Conservation (phyloP, 2,113 vertebrate species). For the Pluvianellus socialis region DNA sequence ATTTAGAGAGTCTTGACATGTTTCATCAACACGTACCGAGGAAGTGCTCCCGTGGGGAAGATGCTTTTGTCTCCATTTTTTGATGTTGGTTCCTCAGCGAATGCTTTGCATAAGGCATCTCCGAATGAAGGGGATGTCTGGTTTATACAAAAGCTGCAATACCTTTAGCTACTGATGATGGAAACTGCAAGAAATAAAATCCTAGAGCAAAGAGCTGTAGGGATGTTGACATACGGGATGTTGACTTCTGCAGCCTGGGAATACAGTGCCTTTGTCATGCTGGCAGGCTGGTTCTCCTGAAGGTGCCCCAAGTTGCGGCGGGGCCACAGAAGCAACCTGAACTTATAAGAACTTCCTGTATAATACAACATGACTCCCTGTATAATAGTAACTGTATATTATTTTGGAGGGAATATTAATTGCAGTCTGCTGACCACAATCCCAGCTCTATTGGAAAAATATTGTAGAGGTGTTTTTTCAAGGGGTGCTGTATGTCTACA, state of each 20-base stretch:
- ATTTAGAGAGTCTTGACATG: conserved; percentile 42
- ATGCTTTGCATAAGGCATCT: background rate
- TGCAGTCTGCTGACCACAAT: background rate
- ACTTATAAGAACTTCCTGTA: background rate
- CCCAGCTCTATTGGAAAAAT: background rate
- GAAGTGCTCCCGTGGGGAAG: background rate
- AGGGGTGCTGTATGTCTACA: background rate
- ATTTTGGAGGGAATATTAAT: background rate
- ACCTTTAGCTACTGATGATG: background rate
- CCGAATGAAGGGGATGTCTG: background rate
- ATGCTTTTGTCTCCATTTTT: conserved; percentile 10
- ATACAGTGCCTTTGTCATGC: background rate
- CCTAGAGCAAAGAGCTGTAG: background rate
- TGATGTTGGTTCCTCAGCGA: background rate
- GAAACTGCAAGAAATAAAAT: background rate
- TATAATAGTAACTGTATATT: background rate
- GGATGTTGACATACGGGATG: background rate
- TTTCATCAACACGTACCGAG: conserved; percentile 27
- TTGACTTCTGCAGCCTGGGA: background rate
- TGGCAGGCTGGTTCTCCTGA: background rate
- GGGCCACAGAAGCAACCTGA: background rate
- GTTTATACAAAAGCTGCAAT: background rate
- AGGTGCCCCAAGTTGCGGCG: background rate
- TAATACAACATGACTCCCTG: background rate
- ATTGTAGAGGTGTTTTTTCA: background rate